Conservation (phyloP, 2,797 vertebrate species). For the Hippopotamyrus pictus region DNA sequence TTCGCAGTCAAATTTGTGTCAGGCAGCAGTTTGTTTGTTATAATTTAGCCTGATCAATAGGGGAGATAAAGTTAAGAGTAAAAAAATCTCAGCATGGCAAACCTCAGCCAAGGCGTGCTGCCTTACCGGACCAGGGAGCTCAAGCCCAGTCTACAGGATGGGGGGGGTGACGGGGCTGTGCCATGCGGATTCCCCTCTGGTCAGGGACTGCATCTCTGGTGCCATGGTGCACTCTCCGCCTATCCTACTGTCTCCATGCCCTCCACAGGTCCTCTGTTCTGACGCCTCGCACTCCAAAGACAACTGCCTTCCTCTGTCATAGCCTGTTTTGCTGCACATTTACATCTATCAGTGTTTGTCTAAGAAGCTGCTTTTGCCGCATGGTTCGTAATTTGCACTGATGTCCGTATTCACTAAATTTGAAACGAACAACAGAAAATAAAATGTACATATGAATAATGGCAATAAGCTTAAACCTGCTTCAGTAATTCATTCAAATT, state of each 20-base stretch:
- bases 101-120: not conserved
- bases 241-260: not conserved
- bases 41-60: slow-evolving; percentile 29
- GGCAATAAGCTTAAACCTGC: slow-evolving; percentile 36
- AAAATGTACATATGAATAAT: slow-evolving; percentile 51
- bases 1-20: slow-evolving; percentile 24
- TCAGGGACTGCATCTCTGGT: not conserved
- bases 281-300: not conserved
- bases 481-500: slow-evolving; percentile 47
- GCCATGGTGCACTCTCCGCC: not conserved
- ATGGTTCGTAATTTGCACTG: slow-evolving; percentile 43
- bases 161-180: not conserved
- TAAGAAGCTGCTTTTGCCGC: slow-evolving; percentile 20
- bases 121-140: not conserved
- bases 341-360: not conserved
- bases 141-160: not conserved
- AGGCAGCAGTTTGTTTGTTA: slow-evolving; percentile 31
- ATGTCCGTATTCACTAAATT: slow-evolving; percentile 51
- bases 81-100: slow-evolving; percentile 20
- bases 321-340: not conserved
- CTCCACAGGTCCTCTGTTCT: not conserved
- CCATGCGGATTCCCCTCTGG: not conserved
- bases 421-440: slow-evolving; percentile 48
- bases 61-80: slow-evolving; percentile 29
- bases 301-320: not conserved